Conservation (phyloP, 1,140 invertebrate species). For the Babylonia areolata region DNA sequence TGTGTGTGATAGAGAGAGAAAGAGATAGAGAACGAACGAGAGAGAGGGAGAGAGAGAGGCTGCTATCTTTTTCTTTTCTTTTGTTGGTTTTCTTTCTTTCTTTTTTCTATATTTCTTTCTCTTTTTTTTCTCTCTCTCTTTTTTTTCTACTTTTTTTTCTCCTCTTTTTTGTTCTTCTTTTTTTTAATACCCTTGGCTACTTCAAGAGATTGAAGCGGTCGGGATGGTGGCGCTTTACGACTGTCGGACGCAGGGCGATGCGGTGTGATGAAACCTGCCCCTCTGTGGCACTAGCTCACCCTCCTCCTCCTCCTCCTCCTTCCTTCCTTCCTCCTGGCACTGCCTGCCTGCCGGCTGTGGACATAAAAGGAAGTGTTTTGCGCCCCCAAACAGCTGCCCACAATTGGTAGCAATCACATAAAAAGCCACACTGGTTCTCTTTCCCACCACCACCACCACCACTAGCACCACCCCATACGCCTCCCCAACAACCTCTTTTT, state of each 20-base stretch:
- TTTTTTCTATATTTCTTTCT: no score
- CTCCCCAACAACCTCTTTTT: no score
- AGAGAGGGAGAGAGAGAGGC: background rate
- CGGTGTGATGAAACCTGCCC: background rate
- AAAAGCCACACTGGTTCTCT: background rate
- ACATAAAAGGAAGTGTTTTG: constrained; percentile 23
- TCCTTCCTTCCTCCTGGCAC: no score
- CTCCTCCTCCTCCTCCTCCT: no score
- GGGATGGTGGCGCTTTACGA: background rate
- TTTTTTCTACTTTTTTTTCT: no score
- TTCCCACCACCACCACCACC: no score
- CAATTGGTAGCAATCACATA: constrained; percentile 20
- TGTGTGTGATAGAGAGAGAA: background rate
- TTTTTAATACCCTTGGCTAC: no score
- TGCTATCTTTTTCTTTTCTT: background rate
- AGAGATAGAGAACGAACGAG: background rate
- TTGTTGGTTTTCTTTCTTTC: no score
- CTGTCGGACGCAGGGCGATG: background rate
- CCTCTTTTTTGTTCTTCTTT: no score
- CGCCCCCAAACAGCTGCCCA: constrained; percentile 1
- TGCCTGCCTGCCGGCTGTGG: background rate
- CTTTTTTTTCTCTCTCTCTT: no score
- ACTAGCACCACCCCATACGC: background rate
- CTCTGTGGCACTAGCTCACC: background rate
- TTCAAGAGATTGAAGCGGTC: background rate